Base-by-base conservation (phyloP, 2,888 invertebrate genomes). In the Drosophila histrio region DNA sequence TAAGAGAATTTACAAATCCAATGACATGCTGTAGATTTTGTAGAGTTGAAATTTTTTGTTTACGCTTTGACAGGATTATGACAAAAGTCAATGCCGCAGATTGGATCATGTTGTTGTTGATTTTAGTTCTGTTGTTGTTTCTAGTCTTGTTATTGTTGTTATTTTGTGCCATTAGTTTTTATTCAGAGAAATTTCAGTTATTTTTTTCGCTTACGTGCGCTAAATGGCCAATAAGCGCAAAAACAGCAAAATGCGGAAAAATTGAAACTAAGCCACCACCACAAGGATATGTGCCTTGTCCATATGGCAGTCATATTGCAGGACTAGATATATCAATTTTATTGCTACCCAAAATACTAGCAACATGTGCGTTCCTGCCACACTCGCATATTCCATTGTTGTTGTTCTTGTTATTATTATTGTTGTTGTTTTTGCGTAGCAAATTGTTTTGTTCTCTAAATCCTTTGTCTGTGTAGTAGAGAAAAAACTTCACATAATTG, bases 61-160 rank as follows among this genome's bases (percentile, higher is more conserved):
- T 88, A 81, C 82, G 88, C 89, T 79, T 89, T 87, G 90, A 89
- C 83, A 79, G 83, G 88, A 89, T 89, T 89, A 89, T 63, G 66
- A 57, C 60, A 59, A 74, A 60, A 76, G 72, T 64, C 85, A 68
- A 65, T 65, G 69, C 67, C 71, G 61, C 66, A 77, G 80, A 73
- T 73, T 69, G 71, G 34, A 53, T 39, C 53, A 46, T 47, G 60
- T 46, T 53, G 28, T 19, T 49, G 47, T 30, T 53, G 41, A 39
- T 59, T 22, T 13, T 56, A 30, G 8, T 36, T 24, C 34, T 44
- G 58, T 24, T 47, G 62, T 17, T 56, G 52, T 41, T 61, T 38
- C 53, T 58, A 24, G 15, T 60, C 21, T 17, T 59, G 39, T 17
- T 63, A 30, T 13, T 56, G 59, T 32, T 59, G 50, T 58, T 67